Conservation (phyloP, 2,888 invertebrate species). For the Timandra comae region DNA sequence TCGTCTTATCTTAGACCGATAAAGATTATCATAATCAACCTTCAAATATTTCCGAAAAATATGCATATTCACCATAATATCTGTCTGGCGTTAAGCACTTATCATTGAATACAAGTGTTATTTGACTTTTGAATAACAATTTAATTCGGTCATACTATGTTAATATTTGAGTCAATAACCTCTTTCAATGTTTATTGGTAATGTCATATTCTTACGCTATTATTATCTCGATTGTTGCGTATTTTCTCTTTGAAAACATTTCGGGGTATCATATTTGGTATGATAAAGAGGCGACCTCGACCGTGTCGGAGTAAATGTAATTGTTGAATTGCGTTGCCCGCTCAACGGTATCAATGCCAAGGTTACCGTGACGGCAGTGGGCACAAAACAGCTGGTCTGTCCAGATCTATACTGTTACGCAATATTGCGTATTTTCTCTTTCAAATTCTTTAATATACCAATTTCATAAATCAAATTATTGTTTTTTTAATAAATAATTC, state of each 20-base stretch:
- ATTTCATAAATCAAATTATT: constrained; percentile 10
- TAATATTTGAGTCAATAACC: too few species aligned
- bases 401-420: constrained; percentile 27
- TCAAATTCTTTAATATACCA: background rate
- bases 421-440: constrained; percentile 8
- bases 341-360: constrained; percentile 65
- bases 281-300: constrained; percentile 41
- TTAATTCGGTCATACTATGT: too few species aligned
- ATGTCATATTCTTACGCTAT: too few species aligned
- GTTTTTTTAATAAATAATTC: too few species aligned
- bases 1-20: constrained; percentile 32
- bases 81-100: constrained; percentile 3
- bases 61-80: constrained; percentile 10
- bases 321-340: constrained; percentile 60
- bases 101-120: too few species aligned
- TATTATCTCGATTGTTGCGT: constrained; percentile 1
- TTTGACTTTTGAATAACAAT: too few species aligned
- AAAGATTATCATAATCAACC: constrained; percentile 34
- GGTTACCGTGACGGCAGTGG: constrained; percentile 39
- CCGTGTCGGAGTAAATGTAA: constrained; percentile 53
- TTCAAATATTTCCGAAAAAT: constrained; percentile 35
- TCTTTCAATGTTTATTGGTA: too few species aligned
- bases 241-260: background rate
- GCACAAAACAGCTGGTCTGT: constrained; percentile 46
- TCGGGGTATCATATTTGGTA: too few species aligned